These are phyloP conservation scores for Phoronis australis DNA, from an alignment of 2,888 invertebrate species.

Conservation along the genomic window DNA sequence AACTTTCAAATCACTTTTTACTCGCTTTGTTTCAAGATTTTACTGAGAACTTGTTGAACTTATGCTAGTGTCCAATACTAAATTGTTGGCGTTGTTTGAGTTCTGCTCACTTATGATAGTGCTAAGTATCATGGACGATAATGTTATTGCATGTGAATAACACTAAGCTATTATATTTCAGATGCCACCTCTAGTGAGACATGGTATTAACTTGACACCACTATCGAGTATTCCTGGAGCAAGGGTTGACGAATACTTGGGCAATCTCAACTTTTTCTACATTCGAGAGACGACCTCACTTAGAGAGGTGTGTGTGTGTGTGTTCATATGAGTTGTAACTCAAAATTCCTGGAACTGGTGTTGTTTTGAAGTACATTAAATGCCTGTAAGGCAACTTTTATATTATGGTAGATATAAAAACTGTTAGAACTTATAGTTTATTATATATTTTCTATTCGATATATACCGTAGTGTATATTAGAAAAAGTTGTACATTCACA, in stretches of 20 bases:
- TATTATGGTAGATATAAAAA: too few species aligned
- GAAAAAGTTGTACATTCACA: too few species aligned
- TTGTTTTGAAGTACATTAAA: too few species aligned
- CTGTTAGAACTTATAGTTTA: too few species aligned
- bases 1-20: too few species aligned
- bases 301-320: constrained; percentile 61
- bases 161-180: too few species aligned
- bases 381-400: too few species aligned
- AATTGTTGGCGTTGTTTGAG: not conserved
- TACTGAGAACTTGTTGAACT: too few species aligned
- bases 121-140: not conserved
- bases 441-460: too few species aligned
- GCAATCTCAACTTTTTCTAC: constrained; percentile 78
- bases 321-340: not conserved
- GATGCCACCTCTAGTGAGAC: not conserved
- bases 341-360: not conserved
- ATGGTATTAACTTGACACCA: constrained; percentile 67
- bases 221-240: constrained; percentile 74
- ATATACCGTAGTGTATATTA: too few species aligned
- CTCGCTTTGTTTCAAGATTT: too few species aligned
- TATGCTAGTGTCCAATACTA: not conserved
- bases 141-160: not conserved
- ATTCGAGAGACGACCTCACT: constrained; percentile 91
- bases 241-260: constrained; percentile 74
- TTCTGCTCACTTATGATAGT: not conserved